A percentile compares a stretch with the other conserved stretches of the same genome.
phyloP scores from a whole-genome alignment of 2,888 invertebrate species.

The Parascotia fuliginaria region DNA sequence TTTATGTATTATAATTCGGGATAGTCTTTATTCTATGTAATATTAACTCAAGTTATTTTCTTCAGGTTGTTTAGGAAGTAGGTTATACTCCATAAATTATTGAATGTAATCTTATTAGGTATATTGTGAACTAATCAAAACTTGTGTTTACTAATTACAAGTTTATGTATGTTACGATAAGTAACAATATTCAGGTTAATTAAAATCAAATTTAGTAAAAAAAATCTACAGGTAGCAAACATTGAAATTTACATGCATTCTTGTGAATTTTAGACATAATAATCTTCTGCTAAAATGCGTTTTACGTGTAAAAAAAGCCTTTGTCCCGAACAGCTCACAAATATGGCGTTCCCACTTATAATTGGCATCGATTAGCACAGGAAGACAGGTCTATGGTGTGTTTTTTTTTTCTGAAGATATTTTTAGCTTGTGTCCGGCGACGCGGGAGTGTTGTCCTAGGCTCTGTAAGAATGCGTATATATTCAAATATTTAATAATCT shows the following conservation, averaged over 20 bases:
- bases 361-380: constrained; percentile 83
- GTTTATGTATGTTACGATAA: background rate
- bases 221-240: too few species aligned
- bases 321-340: background rate
- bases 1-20: constrained; percentile 22
- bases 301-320: background rate
- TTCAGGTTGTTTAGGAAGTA: background rate
- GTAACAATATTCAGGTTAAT: background rate
- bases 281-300: too few species aligned
- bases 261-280: background rate
- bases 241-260: too few species aligned
- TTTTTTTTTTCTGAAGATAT: constrained; percentile 56
- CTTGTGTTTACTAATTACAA: constrained; percentile 2
- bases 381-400: constrained; percentile 65
- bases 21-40: constrained; percentile 12
- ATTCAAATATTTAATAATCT: constrained; percentile 8
- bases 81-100: background rate
- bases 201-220: too few species aligned
- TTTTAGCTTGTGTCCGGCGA: constrained; percentile 55
- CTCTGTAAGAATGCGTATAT: background rate
- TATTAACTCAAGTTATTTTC: background rate
- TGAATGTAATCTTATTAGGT: constrained; percentile 1
- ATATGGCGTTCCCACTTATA: constrained; percentile 52
- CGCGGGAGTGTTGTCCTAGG: constrained; percentile 33
- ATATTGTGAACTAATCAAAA: constrained; percentile 5